Evolutionary conservation across 2,113 vertebrate genomes (phyloP).

Genomic region (Antechinus stuartii): DNA sequence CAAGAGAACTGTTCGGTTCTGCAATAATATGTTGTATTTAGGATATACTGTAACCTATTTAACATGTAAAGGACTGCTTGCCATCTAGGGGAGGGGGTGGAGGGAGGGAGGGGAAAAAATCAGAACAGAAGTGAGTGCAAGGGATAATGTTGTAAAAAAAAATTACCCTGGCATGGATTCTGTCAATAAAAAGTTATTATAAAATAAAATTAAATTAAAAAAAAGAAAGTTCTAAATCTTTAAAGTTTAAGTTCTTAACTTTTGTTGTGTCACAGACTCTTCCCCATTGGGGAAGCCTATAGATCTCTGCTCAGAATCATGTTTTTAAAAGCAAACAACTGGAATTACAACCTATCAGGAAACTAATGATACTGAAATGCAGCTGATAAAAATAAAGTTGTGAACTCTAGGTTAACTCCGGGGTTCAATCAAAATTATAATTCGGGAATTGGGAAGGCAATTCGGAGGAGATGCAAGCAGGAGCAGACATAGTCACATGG

Average conservation of each 20-base stretch:
- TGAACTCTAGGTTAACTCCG: not conserved
- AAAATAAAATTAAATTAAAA: too few relatives aligned
- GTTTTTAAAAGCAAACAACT: not conserved
- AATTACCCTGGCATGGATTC: too few relatives aligned
- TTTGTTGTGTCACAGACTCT: not conserved
- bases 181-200: too few relatives aligned
- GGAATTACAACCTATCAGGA: not conserved
- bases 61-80: too few relatives aligned
- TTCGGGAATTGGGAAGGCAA: not conserved
- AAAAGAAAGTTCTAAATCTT: not conserved
- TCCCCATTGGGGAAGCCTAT: not conserved
- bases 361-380: not conserved
- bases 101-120: too few relatives aligned
- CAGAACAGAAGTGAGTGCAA: too few relatives aligned
- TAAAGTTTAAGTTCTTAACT: not conserved
- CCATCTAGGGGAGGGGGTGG: too few relatives aligned
- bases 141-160: too few relatives aligned
- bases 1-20: too few relatives aligned
- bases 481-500: conserved; percentile 9
- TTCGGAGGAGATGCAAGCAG: fast-evolving
- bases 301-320: not conserved
- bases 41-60: too few relatives aligned
- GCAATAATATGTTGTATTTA: too few relatives aligned
- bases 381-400: not conserved
- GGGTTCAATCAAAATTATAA: fast-evolving